Base-by-base conservation (phyloP, 2,888 invertebrate species). In the Strigamia maritima region DNA sequence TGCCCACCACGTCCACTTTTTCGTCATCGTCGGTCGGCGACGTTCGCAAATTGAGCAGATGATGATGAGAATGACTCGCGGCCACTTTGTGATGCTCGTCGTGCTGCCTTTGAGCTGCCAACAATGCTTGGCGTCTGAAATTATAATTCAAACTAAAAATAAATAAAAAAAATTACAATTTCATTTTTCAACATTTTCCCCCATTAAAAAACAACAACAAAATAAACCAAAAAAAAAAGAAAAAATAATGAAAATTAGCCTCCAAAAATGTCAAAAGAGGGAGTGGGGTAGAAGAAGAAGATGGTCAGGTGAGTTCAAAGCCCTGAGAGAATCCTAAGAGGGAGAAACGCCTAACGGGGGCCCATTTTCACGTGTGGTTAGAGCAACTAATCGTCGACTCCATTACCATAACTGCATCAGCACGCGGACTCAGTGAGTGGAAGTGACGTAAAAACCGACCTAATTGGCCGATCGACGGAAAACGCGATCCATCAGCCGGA, bases 41-140 rank as follows among this genome's bases (percentile, higher is more conserved):
- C 16, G 60, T 28, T 22, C 79, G 60, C n/a, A 79, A 70, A n/a
- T 77, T 70, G 19, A 49, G 79, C 24, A 70, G 79, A 24, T 79
- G 79, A 70, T 65, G 79, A 24, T 79, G 79, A 12, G 31, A 74
- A 82, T 86, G 85, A 78, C 86, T 85, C 81, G 86, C 85, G 54
- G 86, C 84, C 16, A 86, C 79, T 26, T 82, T 81, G 81, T 83
- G 84, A 76, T 84, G 84, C 82, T 81, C 81, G 49, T 84, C 85
- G 80, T 85, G 84, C 80, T 86, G 87, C 82, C 86, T 87, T 83
- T 87, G 87, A 76, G 88, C 84, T 86, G 89, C 87, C 83, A 87
- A 83, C 82, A 87, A 86, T 84, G 93, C 92, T 88, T 93, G 93
- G 89, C 84, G 82, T 81, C 93, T 93, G 91, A 88, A 65, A 65